Conservation (phyloP, 2,888 invertebrate genomes). For the Harpalus rufipes region DNA sequence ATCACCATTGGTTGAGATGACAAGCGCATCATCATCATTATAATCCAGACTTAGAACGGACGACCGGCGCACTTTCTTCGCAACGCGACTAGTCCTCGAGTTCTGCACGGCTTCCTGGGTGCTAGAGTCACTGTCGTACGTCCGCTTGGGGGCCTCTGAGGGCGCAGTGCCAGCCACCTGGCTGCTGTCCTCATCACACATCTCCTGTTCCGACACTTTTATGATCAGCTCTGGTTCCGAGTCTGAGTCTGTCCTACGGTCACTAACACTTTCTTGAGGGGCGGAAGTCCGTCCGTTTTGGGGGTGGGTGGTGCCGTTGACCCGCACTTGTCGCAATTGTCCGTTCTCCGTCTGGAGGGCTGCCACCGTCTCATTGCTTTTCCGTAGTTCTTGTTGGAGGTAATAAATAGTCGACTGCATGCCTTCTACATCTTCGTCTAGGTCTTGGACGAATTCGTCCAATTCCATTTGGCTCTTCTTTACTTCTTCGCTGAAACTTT, state of each 20-base stretch:
- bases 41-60: slow-evolving; percentile 87
- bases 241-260: slow-evolving; percentile 69
- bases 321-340: slow-evolving; percentile 71
- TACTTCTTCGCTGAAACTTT: slow-evolving; percentile 97
- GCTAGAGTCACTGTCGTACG: slow-evolving; percentile 78
- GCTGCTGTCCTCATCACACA: slow-evolving; percentile 70
- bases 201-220: slow-evolving; percentile 75
- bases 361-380: slow-evolving; percentile 85
- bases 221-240: slow-evolving; percentile 75
- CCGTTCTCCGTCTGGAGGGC: slow-evolving; percentile 82
- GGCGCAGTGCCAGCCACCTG: slow-evolving; percentile 36
- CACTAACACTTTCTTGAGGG: slow-evolving; percentile 73
- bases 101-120: slow-evolving; percentile 73
- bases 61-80: slow-evolving; percentile 85
- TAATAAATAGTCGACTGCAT: slow-evolving; percentile 98
- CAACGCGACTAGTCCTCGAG: slow-evolving; percentile 77
- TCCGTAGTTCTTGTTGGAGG: slow-evolving; percentile 94
- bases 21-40: slow-evolving; percentile 87
- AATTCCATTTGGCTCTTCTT: slow-evolving; percentile 97
- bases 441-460: slow-evolving; percentile 95
- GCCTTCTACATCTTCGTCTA: slow-evolving; percentile 98
- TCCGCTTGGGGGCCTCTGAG: slow-evolving; percentile 66
- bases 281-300: slow-evolving; percentile 39
- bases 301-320: slow-evolving; percentile 68
- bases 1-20: slow-evolving; percentile 85